Evolutionary conservation across 2,797 vertebrate genomes (phyloP).

Genomic region (Jordanella pulchra): DNA sequence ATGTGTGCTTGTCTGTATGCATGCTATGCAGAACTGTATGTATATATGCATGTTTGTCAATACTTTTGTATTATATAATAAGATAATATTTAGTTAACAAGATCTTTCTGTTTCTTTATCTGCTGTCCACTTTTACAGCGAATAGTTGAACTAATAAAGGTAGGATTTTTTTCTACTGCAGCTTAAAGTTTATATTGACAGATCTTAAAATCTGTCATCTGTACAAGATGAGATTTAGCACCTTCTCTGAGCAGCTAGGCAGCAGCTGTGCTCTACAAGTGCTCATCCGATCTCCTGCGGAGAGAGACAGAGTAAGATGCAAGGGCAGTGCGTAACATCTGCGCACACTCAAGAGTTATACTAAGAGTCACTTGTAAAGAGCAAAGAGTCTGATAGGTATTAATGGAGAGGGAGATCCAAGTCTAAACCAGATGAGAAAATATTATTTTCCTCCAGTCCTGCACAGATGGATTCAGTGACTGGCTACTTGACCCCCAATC

Average conservation of each 20-base stretch:
- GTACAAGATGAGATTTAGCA: conserved; percentile 8
- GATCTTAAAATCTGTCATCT: conserved; percentile 32
- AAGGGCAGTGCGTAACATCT: conserved; percentile 16
- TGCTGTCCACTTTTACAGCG: no score
- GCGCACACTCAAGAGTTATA: conserved; percentile 54
- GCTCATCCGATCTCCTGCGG: conserved; percentile 32
- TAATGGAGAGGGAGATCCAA: conserved; percentile 45
- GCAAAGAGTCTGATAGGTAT: conserved; percentile 51
- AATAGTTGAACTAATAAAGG: no score
- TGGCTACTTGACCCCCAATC: conserved; percentile 38
- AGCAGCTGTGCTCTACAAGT: conserved; percentile 49
- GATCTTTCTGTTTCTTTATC: no score
- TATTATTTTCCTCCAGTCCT: conserved; percentile 45
- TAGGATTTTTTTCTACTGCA: neutral
- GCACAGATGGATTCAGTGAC: conserved; percentile 51
- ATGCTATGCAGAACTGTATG: no score
- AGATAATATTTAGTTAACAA: no score
- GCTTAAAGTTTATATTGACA: conserved; percentile 10
- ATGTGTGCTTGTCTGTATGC: no score
- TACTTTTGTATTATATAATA: no score
- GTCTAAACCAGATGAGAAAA: conserved; percentile 68
- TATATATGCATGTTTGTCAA: no score
- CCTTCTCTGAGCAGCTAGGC: conserved; percentile 39
- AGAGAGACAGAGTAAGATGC: conserved; percentile 21
- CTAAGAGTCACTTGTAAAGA: conserved; percentile 52